Base-by-base conservation (phyloP, 1,140 invertebrate species). In the Drosophila sproati region DNA sequence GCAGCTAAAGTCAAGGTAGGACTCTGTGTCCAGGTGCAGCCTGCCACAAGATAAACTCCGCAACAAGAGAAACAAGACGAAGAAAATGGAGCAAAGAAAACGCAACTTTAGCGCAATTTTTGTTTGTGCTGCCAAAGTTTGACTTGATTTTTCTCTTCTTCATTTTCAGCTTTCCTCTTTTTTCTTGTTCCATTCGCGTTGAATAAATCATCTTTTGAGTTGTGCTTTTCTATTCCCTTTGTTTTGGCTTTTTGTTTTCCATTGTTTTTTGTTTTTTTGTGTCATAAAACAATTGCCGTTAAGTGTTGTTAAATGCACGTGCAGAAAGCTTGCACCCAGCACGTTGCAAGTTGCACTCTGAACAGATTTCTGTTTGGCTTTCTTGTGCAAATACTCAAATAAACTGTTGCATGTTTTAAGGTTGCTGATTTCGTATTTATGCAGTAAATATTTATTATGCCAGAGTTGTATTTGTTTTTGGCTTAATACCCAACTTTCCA, bases 221-320 rank as follows among this genome's bases (percentile, higher is more conserved):
- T 51, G 10, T 45, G 32, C 61, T 57, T 48, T 34, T 68, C 28
- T 54, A 31, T 63, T 48, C 45, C 69, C 67, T 70, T 75, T 73
- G 45, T 83, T 56, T 47, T 70, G 61, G 52, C 39, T 82, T 73
- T 67, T 37, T 76, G 78, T 77, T 60, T 37, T 43, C 68, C 41
- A 72, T 80, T 79, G 71, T 35, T 70, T 34, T 48, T 55, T 56
- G 37, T 10, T 50, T 69, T 70, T 70, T 63, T 43, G 10, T 78
- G 77, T 79, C 83, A 89, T 88, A 89, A 88, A 88, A 85, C 85
- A 89, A 88, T 89, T 88, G 85, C 82, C 77, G 71, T 76, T 88
- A 81, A 89, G 88, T 88, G 85, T 78, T 67, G 77, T 73, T 71
- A 85, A 88, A 80, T 85, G 77, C 69, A 72, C 63, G 63, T 67